A percentile compares a stretch with the other conserved stretches of the same genome.
These are phyloP conservation scores for Mechanitis messenoides DNA, from an alignment of 2,888 invertebrate genomes.

Conservation along the genomic window DNA sequence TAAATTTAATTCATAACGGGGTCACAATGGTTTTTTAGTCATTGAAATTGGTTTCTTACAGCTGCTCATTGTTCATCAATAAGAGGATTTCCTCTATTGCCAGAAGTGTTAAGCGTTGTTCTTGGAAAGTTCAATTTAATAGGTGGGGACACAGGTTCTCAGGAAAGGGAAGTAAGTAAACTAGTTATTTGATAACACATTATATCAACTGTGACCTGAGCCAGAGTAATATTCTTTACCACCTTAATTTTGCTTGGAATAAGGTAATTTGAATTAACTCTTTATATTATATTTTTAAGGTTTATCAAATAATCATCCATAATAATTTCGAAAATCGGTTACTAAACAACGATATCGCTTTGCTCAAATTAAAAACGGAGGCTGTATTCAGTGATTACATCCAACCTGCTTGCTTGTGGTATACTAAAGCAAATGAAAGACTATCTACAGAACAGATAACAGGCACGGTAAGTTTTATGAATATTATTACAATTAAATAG, in stretches of 20 bases:
- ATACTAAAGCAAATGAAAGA: conserved; percentile 13
- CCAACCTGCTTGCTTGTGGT: conserved; percentile 39
- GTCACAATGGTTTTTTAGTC: neutral
- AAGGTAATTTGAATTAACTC: neutral
- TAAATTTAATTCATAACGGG: neutral
- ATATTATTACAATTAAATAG: neutral
- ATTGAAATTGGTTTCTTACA: neutral
- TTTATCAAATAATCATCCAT: conserved; percentile 32
- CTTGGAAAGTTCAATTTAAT: conserved; percentile 10
- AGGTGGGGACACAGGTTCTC: conserved; percentile 6
- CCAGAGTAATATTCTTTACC: neutral
- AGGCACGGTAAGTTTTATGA: conserved; percentile 2
- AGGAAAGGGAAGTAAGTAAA: conserved; percentile 10
- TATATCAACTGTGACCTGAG: too few species aligned
- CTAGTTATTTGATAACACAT: too few species aligned
- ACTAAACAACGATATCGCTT: conserved; percentile 35
- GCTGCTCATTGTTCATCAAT: conserved; percentile 9
- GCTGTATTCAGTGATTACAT: conserved; percentile 33
- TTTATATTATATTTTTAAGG: conserved; percentile 6
- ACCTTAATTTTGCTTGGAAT: too few species aligned
- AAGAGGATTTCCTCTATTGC: conserved; percentile 18
- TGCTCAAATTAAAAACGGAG: conserved; percentile 33
- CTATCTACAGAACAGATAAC: conserved; percentile 8
- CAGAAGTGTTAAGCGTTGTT: conserved; percentile 6
- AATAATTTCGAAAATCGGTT: conserved; percentile 20